These are phyloP conservation scores for Acleris laterana DNA, from an alignment of 2,888 invertebrate species.

Conservation along the genomic window DNA sequence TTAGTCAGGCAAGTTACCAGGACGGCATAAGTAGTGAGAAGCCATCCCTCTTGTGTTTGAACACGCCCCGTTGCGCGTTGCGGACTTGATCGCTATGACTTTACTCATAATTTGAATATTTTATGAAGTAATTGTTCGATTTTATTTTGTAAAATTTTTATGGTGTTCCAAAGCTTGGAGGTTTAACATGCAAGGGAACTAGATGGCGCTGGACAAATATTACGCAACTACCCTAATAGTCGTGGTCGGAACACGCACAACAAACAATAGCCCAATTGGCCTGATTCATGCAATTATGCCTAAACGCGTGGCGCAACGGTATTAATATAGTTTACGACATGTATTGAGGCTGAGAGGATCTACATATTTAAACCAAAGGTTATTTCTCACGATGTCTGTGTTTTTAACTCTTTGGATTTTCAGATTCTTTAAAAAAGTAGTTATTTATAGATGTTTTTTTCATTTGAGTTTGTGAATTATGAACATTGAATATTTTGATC, in stretches of 20 bases:
- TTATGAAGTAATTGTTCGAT: neutral
- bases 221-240: neutral
- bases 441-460: too few relatives aligned
- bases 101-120: conserved; percentile 14
- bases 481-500: too few relatives aligned
- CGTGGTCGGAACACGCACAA: neutral
- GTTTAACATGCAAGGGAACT: neutral
- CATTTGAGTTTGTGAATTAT: too few relatives aligned
- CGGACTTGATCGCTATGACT: conserved; percentile 16
- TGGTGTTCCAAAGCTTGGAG: neutral
- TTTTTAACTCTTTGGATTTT: neutral
- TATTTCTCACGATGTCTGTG: neutral
- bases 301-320: neutral
- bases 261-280: conserved; percentile 1
- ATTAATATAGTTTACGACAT: conserved; percentile 1
- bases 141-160: neutral
- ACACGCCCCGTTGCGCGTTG: conserved; percentile 24
- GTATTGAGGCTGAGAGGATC: neutral
- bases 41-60: conserved; percentile 43
- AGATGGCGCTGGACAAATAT: neutral
- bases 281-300: conserved; percentile 1
- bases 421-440: too few relatives aligned
- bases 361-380: conserved; percentile 2
- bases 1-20: conserved; percentile 33
- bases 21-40: conserved; percentile 44